Percentiles rank a stretch among this genome's conserved stretches.
Conservation (phyloP, 2,113 vertebrate genomes). For the Spheniscus mendiculus region DNA sequence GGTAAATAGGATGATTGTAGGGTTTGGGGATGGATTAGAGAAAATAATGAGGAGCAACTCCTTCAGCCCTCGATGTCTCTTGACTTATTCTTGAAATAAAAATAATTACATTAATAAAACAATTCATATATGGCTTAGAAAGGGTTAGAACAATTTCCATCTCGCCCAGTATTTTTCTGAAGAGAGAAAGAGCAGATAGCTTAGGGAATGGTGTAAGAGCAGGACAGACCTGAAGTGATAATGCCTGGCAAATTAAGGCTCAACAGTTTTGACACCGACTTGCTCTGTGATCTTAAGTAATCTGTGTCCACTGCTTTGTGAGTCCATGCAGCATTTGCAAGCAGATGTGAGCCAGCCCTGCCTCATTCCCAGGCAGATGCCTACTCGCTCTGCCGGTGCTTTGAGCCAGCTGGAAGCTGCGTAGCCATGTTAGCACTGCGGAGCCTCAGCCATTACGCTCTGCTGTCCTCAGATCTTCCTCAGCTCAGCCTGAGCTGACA, state of each 20-base stretch:
- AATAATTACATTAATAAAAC: background rate
- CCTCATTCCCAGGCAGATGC: background rate
- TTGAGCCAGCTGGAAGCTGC: background rate
- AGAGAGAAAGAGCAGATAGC: background rate
- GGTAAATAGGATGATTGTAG: background rate
- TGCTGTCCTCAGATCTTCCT: background rate
- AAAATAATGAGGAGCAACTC: background rate
- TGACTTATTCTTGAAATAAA: background rate
- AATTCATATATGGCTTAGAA: background rate
- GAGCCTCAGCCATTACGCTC: background rate
- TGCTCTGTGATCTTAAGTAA: background rate
- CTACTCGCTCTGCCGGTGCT: background rate
- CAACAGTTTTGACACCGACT: background rate
- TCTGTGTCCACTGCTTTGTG: background rate
- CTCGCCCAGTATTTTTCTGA: background rate
- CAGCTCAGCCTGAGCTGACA: background rate
- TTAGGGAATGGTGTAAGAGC: background rate
- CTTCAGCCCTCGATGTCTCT: background rate
- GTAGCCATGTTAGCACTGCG: fast-evolving
- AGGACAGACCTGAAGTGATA: background rate
- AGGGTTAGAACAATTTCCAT: background rate
- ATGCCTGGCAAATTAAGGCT: background rate
- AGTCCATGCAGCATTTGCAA: background rate
- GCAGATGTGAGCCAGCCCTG: background rate
- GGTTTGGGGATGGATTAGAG: background rate